phyloP scores from a whole-genome alignment of 2,888 invertebrate genomes.

The Ypsolopha scabrella region DNA sequence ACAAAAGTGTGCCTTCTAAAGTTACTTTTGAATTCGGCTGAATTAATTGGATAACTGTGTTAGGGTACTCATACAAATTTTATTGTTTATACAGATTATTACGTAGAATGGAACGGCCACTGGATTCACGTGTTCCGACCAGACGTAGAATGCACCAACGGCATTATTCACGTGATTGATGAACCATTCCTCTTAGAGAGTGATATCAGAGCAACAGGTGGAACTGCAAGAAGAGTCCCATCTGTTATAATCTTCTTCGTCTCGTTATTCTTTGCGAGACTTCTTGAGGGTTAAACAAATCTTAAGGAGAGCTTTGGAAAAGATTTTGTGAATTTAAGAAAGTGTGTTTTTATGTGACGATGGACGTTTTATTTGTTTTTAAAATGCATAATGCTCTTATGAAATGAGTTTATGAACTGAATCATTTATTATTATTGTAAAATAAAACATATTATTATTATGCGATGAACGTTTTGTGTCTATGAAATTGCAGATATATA shows the following conservation, averaged over 20 bases:
- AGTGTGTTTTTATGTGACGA: no score
- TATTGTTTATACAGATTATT: slow-evolving; percentile 75
- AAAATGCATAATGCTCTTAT: no score
- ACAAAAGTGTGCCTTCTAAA: no score
- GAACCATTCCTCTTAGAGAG: slow-evolving; percentile 85
- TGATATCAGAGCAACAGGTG: slow-evolving; percentile 81
- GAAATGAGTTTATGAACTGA: no score
- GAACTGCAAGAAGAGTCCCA: neutral
- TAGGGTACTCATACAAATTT: slow-evolving; percentile 13
- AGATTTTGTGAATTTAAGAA: no score
- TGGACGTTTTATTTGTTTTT: no score
- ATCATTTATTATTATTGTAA: no score
- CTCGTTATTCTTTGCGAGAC: slow-evolving; percentile 35
- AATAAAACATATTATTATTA: no score
- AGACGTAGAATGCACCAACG: slow-evolving; percentile 95
- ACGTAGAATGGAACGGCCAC: slow-evolving; percentile 86
- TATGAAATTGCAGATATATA: no score
- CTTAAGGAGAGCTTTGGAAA: no score
- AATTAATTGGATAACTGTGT: neutral
- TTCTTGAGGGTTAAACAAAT: slow-evolving; percentile 25
- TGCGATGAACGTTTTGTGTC: no score
- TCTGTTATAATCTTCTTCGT: slow-evolving; percentile 18
- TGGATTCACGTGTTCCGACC: slow-evolving; percentile 89
- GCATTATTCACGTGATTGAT: slow-evolving; percentile 95
- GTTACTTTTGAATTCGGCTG: neutral